A percentile compares a stretch with the other conserved stretches of the same genome.
These are phyloP conservation scores for Tiliacea aurago DNA, from an alignment of 2,888 invertebrate species.

Conservation along the genomic window DNA sequence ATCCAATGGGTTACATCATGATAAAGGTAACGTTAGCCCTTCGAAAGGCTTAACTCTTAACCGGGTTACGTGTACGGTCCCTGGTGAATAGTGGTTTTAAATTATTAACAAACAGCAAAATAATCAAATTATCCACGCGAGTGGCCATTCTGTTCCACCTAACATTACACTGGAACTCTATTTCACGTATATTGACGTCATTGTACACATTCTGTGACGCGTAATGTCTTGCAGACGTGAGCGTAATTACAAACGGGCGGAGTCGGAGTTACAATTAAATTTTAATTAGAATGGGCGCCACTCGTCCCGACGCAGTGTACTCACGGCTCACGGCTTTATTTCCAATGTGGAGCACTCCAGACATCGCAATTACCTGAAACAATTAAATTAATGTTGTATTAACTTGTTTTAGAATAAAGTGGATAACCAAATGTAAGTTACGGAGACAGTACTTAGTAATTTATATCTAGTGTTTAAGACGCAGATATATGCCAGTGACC, in stretches of 20 bases:
- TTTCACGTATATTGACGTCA: neutral
- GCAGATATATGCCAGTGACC: too few relatives aligned
- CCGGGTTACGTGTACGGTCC: too few relatives aligned
- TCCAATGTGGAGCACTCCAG: conserved; percentile 26
- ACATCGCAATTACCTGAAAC: conserved; percentile 60
- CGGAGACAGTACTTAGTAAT: neutral
- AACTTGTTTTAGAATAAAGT: conserved; percentile 26
- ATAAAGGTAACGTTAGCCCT: too few relatives aligned
- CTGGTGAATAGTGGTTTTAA: neutral
- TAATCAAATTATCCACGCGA: neutral
- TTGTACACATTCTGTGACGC: conserved; percentile 7
- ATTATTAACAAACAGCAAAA: neutral
- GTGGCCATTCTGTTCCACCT: neutral
- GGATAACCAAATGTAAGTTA: conserved; percentile 6
- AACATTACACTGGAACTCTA: neutral
- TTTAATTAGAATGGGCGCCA: conserved; percentile 43
- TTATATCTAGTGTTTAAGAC: neutral
- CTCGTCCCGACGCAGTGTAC: conserved; percentile 32
- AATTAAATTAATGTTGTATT: conserved; percentile 53
- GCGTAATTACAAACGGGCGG: conserved; percentile 38
- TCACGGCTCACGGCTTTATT: conserved; percentile 47
- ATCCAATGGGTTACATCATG: too few relatives aligned
- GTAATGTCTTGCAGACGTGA: conserved; percentile 26
- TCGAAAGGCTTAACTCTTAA: too few relatives aligned
- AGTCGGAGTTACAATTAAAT: conserved; percentile 35